Conservation (phyloP, 2,888 invertebrate species). For the Dysmachus trigonus region DNA sequence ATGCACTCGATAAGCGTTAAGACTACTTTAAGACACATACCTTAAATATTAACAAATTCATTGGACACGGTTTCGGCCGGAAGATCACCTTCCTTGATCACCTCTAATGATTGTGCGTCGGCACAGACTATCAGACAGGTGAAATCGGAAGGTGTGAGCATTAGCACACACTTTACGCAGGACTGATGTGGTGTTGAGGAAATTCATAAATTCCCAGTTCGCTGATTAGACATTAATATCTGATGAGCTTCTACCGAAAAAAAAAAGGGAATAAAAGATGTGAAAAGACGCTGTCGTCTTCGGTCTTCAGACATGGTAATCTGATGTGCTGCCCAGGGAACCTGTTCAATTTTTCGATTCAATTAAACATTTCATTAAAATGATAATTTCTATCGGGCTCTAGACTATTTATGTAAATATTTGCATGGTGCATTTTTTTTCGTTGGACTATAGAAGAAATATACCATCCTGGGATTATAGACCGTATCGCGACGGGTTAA, state of each 20-base stretch:
- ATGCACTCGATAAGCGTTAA: conserved; percentile 4
- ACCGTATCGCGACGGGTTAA: not conserved
- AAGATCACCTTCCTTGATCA: not conserved
- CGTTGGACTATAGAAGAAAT: not conserved
- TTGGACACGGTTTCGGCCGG: not conserved
- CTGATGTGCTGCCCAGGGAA: not conserved
- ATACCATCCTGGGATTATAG: not conserved
- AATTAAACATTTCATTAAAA: conserved; percentile 41
- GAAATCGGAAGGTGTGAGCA: conserved; percentile 1
- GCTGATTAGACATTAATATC: conserved; percentile 13
- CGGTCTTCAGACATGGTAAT: not conserved
- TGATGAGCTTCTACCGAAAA: not conserved
- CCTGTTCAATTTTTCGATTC: conserved; percentile 24
- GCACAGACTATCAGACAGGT: not conserved
- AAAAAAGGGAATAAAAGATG: not conserved
- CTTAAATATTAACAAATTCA: conserved; percentile 10
- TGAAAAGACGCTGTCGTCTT: not conserved
- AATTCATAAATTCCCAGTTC: conserved; percentile 8
- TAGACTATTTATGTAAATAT: conserved; percentile 26
- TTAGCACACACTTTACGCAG: conserved; percentile 18
- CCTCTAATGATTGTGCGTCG: not conserved
- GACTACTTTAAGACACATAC: conserved; percentile 4
- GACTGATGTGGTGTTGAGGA: not conserved
- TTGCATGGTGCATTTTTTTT: conserved; percentile 6
- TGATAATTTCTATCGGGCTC: conserved; percentile 13